Evolutionary conservation across 2,888 invertebrate genomes (phyloP).

Genomic region (Pristionchus exspectatus): DNA sequence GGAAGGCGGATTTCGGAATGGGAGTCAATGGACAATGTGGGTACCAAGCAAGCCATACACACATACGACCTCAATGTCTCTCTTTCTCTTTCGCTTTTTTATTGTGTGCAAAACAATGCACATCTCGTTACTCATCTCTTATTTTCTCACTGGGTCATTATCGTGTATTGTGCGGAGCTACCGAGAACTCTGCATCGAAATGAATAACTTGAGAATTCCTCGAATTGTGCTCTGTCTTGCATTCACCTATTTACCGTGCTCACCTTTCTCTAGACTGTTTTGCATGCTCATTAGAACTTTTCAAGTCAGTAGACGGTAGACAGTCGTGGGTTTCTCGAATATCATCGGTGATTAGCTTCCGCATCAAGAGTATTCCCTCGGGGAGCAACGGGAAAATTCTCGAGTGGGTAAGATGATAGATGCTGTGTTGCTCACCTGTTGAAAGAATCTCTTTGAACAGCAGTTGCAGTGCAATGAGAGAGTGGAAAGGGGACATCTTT

Average conservation of each 20-base stretch:
- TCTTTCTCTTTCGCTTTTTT: neutral
- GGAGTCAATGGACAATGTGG: conserved; percentile 43
- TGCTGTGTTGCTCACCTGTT: neutral
- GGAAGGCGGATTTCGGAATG: conserved; percentile 48
- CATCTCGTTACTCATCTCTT: neutral
- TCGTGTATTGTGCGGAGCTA: neutral
- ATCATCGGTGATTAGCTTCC: neutral
- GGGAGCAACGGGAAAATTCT: neutral
- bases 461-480: conserved; percentile 27
- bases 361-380: neutral
- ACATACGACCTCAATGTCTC: neutral
- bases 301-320: neutral
- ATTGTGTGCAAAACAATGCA: neutral
- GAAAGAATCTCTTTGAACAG: neutral
- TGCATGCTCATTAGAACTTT: conserved; percentile 13
- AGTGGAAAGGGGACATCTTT: neutral
- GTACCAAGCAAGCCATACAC: neutral
- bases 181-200: neutral
- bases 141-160: neutral
- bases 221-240: neutral
- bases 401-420: neutral
- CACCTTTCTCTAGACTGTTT: neutral
- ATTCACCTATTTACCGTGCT: neutral
- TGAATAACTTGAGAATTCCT: neutral
- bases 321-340: neutral